Conservation (phyloP, 2,888 invertebrate genomes). For the Drosophila gaucha region DNA sequence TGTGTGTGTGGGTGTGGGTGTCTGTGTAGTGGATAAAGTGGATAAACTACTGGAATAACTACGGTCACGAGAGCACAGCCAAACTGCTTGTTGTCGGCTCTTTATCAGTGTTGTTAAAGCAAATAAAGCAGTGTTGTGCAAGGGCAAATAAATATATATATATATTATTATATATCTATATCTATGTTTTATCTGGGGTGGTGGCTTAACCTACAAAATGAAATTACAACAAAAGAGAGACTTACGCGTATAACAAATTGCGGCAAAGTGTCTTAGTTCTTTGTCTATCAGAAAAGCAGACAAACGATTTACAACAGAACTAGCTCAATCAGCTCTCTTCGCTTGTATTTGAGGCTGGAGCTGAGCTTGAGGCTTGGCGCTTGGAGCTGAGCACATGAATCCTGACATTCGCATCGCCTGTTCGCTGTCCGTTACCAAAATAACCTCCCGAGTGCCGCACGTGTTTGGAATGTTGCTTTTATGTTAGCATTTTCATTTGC, state of each 20-base stretch:
- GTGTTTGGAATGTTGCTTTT: constrained; percentile 32
- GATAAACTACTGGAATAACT: constrained; percentile 47
- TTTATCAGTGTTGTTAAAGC: constrained; percentile 53
- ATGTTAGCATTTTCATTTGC: constrained; percentile 54
- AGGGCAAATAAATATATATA: constrained; percentile 8
- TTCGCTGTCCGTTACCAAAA: constrained; percentile 73
- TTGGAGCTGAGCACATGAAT: constrained; percentile 45
- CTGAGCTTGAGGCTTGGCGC: constrained; percentile 14
- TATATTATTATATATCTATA: background rate
- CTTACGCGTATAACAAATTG: constrained; percentile 82
- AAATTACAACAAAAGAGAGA: constrained; percentile 67
- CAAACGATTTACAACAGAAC: constrained; percentile 65
- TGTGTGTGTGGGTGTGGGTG: background rate
- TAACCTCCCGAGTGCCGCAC: constrained; percentile 50
- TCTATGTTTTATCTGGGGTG: constrained; percentile 2
- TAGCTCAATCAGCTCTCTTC: constrained; percentile 42
- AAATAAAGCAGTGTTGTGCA: constrained; percentile 60
- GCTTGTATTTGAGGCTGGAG: constrained; percentile 25
- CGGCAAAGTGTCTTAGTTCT: constrained; percentile 78
- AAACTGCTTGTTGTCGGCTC: constrained; percentile 31
- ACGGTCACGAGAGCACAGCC: constrained; percentile 32
- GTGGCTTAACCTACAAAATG: constrained; percentile 65
- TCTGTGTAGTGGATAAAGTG: constrained; percentile 24
- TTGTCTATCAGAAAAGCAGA: constrained; percentile 69
- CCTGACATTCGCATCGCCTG: constrained; percentile 46